Base-by-base conservation (phyloP, 92 coral and sea anemone genomes). In the Plumapathes pennacea region DNA sequence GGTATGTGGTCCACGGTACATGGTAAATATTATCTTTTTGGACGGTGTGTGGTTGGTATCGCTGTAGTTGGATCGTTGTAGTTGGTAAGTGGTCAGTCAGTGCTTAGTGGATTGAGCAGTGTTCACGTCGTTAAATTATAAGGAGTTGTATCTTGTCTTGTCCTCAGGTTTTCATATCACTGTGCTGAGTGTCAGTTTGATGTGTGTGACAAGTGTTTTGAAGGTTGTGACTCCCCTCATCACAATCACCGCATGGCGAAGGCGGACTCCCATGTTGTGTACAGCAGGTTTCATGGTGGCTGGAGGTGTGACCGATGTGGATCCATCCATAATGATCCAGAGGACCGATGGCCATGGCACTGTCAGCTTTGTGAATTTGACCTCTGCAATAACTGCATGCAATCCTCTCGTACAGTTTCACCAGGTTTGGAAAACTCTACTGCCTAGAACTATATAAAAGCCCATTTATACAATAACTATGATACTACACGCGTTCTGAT, bases 231-330 rank as follows among this genome's bases (percentile, higher is more conserved):
- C 18, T 60, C 87, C 0, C 81, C 85, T 3, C 67, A 64, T 11
- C 98, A 92, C 62, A 36, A 22, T 3, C 98, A 92, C 41, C 72
- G 74, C 17, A 47, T 92, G 46, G 64, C 67, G 57, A 83, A 73
- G 39, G 98, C 94, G 6, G 86, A 88, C 56, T 74, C 98, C 3
- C 76, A 56, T 43, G 22, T 57, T 32, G 80, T 85, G 13, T 92
- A 92, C 74, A 50, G 56, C 1, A 57, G 66, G 32, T 92, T 80
- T 47, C 48, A 57, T 62, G 98, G 98, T 6, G 89, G 90, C 11
- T 92, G 98, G 98, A 37, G 81, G 20, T 92, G 98, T 77, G 98
- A 92, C 50, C 59, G 71, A 45, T 92, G 96, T 69, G 78, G 73
- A 14, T 69, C 83, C 5, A 37, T 76, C 7, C 82, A 77, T 19